A percentile compares a stretch with the other conserved stretches of the same genome.
Evolutionary conservation across 1,140 invertebrate species (phyloP).

Genomic region (Vanessa atalanta): DNA sequence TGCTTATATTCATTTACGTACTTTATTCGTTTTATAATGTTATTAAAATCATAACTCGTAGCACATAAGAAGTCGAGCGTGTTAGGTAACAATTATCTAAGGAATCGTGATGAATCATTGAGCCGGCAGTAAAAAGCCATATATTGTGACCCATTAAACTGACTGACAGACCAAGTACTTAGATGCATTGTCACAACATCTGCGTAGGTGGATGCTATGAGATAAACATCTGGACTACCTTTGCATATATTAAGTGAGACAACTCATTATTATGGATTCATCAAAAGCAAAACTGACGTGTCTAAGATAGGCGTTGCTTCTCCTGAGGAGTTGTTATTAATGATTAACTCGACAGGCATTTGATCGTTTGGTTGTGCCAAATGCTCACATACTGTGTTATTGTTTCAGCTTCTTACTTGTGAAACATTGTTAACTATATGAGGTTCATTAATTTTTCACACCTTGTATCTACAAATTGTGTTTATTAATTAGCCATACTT

Average conservation of each 20-base stretch:
- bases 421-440: neutral
- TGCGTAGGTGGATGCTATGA: constrained; percentile 49
- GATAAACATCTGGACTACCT: constrained; percentile 53
- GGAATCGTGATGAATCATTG: constrained; percentile 23
- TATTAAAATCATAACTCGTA: neutral
- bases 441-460: neutral
- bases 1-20: too few species aligned
- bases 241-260: constrained; percentile 49
- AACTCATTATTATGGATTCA: constrained; percentile 52
- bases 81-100: constrained; percentile 9
- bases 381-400: constrained; percentile 30
- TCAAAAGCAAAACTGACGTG: constrained; percentile 51
- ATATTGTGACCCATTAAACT: constrained; percentile 27
- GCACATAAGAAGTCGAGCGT: neutral
- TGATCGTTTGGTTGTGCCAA: constrained; percentile 49
- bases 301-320: constrained; percentile 52
- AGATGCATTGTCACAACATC: constrained; percentile 45
- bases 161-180: constrained; percentile 32
- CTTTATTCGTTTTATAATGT: neutral
- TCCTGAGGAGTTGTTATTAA: constrained; percentile 53
- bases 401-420: constrained; percentile 4
- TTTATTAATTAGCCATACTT: neutral
- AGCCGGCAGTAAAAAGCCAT: constrained; percentile 26
- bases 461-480: neutral
- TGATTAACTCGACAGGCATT: constrained; percentile 51